These are phyloP conservation scores for Mobula hypostoma DNA, from an alignment of 2,113 vertebrate species.

Conservation along the genomic window DNA sequence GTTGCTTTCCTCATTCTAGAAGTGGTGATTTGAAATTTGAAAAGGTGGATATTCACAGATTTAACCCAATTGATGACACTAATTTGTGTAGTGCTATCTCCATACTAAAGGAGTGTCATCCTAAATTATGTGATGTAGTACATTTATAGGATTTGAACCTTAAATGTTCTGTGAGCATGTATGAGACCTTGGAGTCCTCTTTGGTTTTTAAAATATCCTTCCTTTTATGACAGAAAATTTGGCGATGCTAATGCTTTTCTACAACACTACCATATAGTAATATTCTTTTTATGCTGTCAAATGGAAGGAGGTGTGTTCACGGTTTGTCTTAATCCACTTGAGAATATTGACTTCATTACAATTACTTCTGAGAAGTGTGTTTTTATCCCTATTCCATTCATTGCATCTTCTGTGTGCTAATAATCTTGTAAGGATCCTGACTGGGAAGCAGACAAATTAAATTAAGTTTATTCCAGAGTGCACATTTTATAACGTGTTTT, in stretches of 20 bases:
- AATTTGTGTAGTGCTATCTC: not conserved
- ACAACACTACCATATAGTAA: not conserved
- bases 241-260: not conserved
- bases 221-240: not conserved
- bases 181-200: no score
- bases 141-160: not conserved
- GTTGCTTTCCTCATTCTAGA: not conserved
- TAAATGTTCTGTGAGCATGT: not conserved
- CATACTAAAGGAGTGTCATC: not conserved
- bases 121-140: not conserved
- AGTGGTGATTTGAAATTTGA: not conserved
- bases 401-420: no score
- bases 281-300: not conserved
- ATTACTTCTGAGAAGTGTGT: not conserved
- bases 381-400: not conserved
- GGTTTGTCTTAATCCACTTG: not conserved
- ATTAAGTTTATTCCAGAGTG: no score
- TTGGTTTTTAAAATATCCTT: not conserved
- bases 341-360: not conserved
- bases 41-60: not conserved
- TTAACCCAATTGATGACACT: not conserved
- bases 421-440: not conserved
- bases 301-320: not conserved
- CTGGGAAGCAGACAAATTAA: not conserved
- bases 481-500: no score